A percentile compares a stretch with the other conserved stretches of the same genome.
These are phyloP conservation scores for Chitala chitala DNA, from an alignment of 2,113 vertebrate species.

Conservation along the genomic window DNA sequence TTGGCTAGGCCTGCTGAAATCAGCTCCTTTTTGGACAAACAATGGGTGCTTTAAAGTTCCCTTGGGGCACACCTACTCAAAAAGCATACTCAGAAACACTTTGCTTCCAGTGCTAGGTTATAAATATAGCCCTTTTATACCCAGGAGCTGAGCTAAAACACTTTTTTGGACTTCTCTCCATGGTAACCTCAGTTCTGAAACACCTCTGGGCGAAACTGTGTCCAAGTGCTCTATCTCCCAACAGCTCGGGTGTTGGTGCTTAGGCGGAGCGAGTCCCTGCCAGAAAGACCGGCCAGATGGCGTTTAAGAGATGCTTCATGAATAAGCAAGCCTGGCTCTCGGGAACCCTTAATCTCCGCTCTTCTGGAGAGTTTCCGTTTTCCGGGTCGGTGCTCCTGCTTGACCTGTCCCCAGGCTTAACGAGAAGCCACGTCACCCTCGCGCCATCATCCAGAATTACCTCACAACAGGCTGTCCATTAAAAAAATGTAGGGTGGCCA, in stretches of 20 bases:
- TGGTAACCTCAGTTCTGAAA: not conserved
- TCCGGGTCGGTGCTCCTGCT: conserved; percentile 4
- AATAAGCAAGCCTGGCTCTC: conserved; percentile 18
- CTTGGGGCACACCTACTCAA: conserved; percentile 52
- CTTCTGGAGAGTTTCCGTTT: conserved; percentile 26
- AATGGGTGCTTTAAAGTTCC: conserved; percentile 54
- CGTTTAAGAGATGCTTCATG: conserved; percentile 30
- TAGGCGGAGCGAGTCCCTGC: not conserved
- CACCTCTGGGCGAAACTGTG: not conserved
- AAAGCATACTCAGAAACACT: conserved; percentile 43
- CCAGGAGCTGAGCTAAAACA: not conserved
- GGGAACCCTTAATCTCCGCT: conserved; percentile 16
- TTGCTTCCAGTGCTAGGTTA: conserved; percentile 31
- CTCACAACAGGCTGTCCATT: too few relatives aligned
- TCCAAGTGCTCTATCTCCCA: not conserved
- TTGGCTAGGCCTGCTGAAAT: conserved; percentile 52
- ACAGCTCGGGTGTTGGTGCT: not conserved
- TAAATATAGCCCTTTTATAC: conserved; percentile 7
- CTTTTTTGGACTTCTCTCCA: not conserved
- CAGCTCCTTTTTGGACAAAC: conserved; percentile 51
- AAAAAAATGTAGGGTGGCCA: too few relatives aligned
- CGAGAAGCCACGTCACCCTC: too few relatives aligned
- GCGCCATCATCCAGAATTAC: not conserved
- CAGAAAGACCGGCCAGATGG: conserved; percentile 24
- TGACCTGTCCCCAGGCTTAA: conserved; percentile 16